These are phyloP conservation scores for Muntiacus reevesi DNA, from an alignment of 2,113 vertebrate genomes.

Conservation along the genomic window DNA sequence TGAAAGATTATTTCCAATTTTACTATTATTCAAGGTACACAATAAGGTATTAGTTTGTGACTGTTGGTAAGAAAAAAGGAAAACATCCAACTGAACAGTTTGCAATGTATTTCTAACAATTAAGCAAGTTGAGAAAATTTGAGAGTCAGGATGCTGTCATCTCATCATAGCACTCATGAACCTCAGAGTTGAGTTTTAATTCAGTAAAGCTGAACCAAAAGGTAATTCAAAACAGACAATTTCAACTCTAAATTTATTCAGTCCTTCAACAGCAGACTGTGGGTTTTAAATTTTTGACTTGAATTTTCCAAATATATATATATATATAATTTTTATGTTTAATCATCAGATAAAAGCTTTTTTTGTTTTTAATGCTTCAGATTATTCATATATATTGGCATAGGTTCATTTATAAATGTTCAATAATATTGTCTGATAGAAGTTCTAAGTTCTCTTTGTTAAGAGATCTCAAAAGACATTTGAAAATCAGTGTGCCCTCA, in stretches of 20 bases:
- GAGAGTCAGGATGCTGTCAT: background rate
- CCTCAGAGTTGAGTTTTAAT: background rate
- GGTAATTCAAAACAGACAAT: background rate
- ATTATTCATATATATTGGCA: background rate
- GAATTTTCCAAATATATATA: background rate
- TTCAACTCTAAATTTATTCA: background rate
- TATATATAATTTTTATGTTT: background rate
- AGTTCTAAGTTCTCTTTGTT: background rate
- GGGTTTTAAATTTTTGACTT: background rate
- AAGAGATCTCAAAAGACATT: background rate
- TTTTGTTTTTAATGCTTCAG: background rate
- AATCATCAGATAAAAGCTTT: background rate
- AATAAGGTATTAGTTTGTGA: background rate
- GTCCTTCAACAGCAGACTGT: background rate
- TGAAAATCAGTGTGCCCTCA: background rate
- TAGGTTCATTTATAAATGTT: background rate
- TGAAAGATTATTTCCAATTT: background rate
- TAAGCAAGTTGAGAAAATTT: background rate
- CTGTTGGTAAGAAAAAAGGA: background rate
- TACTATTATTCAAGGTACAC: background rate
- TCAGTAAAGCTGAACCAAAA: background rate
- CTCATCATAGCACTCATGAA: background rate
- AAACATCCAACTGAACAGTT: background rate
- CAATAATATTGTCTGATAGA: background rate
- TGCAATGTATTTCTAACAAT: background rate